Percentiles rank a stretch among this genome's conserved stretches.
Evolutionary conservation across 1,140 invertebrate species (phyloP).

Genomic region (honey bee (Apis mellifera)): Amel_HAv3.1 CM009944.2:10201001-10201500

Average conservation of each 20-base stretch:
- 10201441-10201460: conserved; percentile 9
- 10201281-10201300: conserved; percentile 36
- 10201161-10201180: conserved; percentile 5
- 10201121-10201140: neutral
- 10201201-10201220: conserved; percentile 60
- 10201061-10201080: neutral
- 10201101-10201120: neutral
- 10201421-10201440: conserved; percentile 24
- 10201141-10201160: too few relatives aligned
- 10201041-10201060: neutral
- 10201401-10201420: conserved; percentile 36
- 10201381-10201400: conserved; percentile 25
- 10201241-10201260: conserved; percentile 56
- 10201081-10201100: neutral
- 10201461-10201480: neutral
- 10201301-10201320: conserved; percentile 55
- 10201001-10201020: neutral
- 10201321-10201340: conserved; percentile 44
- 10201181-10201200: conserved; percentile 30
- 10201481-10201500: conserved; percentile 46
- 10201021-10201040: neutral
- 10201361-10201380: conserved; percentile 47
- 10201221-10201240: conserved; percentile 53
- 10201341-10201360: conserved; percentile 47
- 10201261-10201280: conserved; percentile 60